A percentile compares a stretch with the other conserved stretches of the same genome.
phyloP scores from a whole-genome alignment of 2,113 vertebrate species.

The Cephalophus harveyi region DNA sequence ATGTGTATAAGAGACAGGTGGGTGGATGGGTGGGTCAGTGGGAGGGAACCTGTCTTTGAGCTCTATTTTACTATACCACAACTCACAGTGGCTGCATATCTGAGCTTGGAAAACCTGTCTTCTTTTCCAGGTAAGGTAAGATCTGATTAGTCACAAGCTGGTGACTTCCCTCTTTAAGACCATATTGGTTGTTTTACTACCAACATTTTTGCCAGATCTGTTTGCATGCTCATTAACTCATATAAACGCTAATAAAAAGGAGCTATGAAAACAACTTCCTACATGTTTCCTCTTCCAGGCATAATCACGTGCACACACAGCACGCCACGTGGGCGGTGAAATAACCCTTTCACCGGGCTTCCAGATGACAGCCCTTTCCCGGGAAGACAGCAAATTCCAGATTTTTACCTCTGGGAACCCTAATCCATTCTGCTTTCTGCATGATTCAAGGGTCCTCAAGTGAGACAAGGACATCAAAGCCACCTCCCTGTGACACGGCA shows the following conservation, averaged over 20 bases:
- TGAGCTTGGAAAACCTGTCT: background rate
- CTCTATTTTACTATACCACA: background rate
- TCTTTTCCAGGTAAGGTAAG: background rate
- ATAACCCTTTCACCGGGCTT: background rate
- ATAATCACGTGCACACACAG: background rate
- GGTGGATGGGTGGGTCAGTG: background rate
- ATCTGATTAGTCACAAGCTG: background rate
- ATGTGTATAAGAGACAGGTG: too few species aligned
- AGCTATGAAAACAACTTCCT: background rate
- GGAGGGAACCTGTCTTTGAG: background rate
- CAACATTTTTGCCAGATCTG: background rate
- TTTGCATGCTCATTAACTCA: background rate
- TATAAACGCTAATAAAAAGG: background rate
- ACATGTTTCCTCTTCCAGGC: background rate
- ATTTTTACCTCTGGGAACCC: too few species aligned
- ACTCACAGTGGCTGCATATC: background rate
- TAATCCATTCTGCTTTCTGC: background rate
- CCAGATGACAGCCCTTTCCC: background rate
- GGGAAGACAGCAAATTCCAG: background rate
- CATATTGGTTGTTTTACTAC: background rate
- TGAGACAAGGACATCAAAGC: background rate
- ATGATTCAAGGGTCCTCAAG: background rate
- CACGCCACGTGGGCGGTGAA: fast-evolving
- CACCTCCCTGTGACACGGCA: background rate
- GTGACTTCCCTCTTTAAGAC: background rate